Base-by-base conservation (phyloP, 2,113 vertebrate species). In the Holacanthus passer region DNA sequence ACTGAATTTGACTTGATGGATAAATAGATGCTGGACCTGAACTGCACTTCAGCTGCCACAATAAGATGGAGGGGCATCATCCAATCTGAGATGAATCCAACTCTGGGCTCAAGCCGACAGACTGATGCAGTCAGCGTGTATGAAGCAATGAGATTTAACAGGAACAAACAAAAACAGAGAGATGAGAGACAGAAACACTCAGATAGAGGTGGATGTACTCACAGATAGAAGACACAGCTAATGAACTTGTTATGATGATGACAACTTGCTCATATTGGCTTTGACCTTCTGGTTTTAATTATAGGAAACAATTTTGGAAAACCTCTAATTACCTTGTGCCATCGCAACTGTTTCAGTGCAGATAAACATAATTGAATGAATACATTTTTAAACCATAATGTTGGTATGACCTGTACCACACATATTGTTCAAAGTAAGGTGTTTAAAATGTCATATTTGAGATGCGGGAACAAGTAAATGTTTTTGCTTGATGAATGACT, bases 161-260 rank as follows among this genome's bases (percentile, higher is more conserved):
- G 12, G 13, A 52, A 68, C 55, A 74, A 64, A 67, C 35, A 55
- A 52, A 37, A 29, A 20, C 29, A 48, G 53, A 73, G 29, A 45
- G 60, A 68, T 35, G 45, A 77, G 7, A 69, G 41, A 56, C 3
- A 43, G n/a, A 60, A 27, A 76, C 47, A 29, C 3, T 63, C 29
- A 74, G 81, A 64, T 10, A 62, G 60, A 73, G 65, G 80, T 4
- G 9, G 58, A 65, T 70, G 58, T 60, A 65, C 53, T 22, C 68
- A 48, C 27, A 48, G 55, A 75, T 22, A 29, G 29, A 20, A 48
- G 53, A 12, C 65, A 19, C 20, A 24, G 60, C 37, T 73, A 66
- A 71, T 81, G 11, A 22, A 52, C 17, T 45, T 66, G 35, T 66
- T 39, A 45, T 24, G 43, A 47, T 68, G 37, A 59, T 52, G 27